Evolutionary conservation across 2,113 vertebrate genomes (phyloP), one percentile per base, ranked within the genome.

Genomic region (Istiophorus platypterus): DNA sequence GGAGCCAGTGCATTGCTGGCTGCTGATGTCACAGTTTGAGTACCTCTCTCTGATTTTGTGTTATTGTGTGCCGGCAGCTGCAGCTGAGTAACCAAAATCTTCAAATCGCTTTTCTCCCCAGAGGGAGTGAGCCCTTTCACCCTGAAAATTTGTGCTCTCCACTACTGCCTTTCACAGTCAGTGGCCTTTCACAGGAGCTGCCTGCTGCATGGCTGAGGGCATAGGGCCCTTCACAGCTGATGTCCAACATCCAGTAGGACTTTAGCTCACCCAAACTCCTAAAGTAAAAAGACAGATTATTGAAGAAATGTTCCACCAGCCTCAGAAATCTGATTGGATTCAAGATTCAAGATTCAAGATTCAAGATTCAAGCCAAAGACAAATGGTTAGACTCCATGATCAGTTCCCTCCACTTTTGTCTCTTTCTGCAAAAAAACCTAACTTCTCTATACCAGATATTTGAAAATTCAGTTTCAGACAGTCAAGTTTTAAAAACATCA

Each of bases 21-120:
- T 91, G 94, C 92, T 98, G 96, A 98, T 96, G 96, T 97, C 97
- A 98, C 93, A 75, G 76, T 82, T 90, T 86, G 92, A 96, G 94
- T 92, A 94, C 92, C 92, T 96, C 95, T 95, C 95, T 95, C 95
- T 95, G 59, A 80, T 79, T 82, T 64, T 69, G 65, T 84, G 70
- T 82, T 84, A 57, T 84, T 91, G 93, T 94, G 76, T 51, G 72
- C 92, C 92, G 93, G 94, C 95, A 96, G 96, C 96, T 96, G 96
- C 89, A 95, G 95, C 94, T 96, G 95, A 96, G 96, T 96, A 95
- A 96, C 87, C 42, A 85, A 79, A 95, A 92, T 90, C 91, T 93
- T 93, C 93, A 75, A 94, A 93, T 95, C 91, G 80, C 94, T 89
- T 67, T 73, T 67, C 69, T 85, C 87, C 67, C 65, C n/a, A 58